A percentile compares a stretch with the other conserved stretches of the same genome.
Conservation (phyloP, 2,797 vertebrate genomes). For the Syndactyla subalaris region DNA sequence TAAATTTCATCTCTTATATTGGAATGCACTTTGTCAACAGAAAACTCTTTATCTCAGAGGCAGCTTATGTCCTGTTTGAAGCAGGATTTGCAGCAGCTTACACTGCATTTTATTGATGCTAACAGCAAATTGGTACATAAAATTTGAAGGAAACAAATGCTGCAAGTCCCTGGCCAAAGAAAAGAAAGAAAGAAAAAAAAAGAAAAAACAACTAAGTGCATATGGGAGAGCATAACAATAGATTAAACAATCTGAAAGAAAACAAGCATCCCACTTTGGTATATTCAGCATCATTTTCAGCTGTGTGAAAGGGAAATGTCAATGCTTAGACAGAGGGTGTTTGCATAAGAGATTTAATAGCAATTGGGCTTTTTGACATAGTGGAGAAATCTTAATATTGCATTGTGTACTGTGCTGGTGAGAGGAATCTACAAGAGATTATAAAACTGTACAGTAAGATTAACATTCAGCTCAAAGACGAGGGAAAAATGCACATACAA, state of each 20-base stretch:
- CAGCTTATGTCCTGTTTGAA: not conserved
- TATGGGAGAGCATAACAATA: not conserved
- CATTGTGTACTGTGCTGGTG: not conserved
- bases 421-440: not conserved
- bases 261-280: not conserved
- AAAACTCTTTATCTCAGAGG: slow-evolving; percentile 28
- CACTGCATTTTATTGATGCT: not conserved
- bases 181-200: not conserved
- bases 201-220: not conserved
- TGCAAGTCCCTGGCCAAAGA: not conserved
- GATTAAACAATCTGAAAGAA: not conserved
- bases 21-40: not conserved
- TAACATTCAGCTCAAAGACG: not conserved
- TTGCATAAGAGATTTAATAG: not conserved
- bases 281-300: not conserved
- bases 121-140: not conserved
- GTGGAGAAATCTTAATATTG: not conserved
- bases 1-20: not conserved
- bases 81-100: slow-evolving; percentile 35
- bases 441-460: not conserved
- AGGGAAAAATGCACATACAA: not conserved
- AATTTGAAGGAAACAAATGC: not conserved
- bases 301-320: not conserved
- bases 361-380: not conserved
- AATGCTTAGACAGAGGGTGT: not conserved